Evolutionary conservation across 53 echinoderm and acorn worm genomes (phyloP), one percentile per base, ranked within the genome.

Genomic region (Paracentrotus lividus): DNA sequence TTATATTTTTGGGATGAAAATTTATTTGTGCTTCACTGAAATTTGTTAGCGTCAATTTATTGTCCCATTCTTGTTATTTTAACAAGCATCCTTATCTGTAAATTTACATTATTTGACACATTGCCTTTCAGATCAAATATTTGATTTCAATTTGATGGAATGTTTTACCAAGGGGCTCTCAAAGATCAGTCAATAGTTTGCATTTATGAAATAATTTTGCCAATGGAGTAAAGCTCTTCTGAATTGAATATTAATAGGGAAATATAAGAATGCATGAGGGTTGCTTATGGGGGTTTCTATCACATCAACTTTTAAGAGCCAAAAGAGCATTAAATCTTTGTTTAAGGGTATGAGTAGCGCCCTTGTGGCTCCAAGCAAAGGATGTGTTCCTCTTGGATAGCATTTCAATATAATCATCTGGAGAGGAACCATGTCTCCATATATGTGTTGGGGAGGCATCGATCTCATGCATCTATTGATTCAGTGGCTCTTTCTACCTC

Each of bases 371-470:
- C n/a, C n/a, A n/a, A n/a, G n/a, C n/a, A n/a, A n/a, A n/a, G n/a
- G n/a, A n/a, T n/a, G n/a, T n/a, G 81, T 44, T 81, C 47, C 47
- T 47, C 33, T 10, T 81, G 44, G 81, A 45, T 81, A 45, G 47
- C 47, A 47, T 44, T 45, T 45, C 26, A 81, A 81, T 45, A 81
- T 81, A 47, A 81, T 47, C 44, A 81, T 81, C 81, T 81, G 23
- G 81, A 45, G 44, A 45, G 44, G 81, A 81, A 49, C n/a, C n/a
- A 49, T 81, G 81, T 81, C 81, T 81, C 81, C 81, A 81, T 81
- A 8, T 81, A n/a, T 81, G 8, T 47, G 47, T 81, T 81, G 45
- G 7, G 81, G 81, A 81, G 81, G 81, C 81, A 81, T 81, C n/a
- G n/a, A n/a, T n/a, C 81, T 26, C 16, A 2, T 81, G 47, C 27